Evolutionary conservation across 1,140 invertebrate genomes (phyloP), one percentile per base, ranked within the genome.

Genomic region (Drosophila tsacasi): DNA sequence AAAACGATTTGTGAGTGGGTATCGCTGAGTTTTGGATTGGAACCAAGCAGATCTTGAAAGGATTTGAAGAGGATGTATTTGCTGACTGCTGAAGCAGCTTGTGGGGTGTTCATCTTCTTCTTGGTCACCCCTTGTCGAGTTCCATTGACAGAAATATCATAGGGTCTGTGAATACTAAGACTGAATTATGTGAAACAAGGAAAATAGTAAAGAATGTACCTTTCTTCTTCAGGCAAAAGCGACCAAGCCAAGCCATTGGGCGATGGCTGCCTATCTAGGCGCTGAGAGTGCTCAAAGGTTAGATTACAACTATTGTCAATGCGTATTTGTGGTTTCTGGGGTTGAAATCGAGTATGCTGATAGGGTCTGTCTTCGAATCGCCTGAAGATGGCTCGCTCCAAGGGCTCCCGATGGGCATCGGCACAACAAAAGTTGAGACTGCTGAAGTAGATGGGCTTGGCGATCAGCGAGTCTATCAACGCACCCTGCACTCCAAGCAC

Each of bases 401-500:
- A 93, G 2, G 96, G 94, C 37, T 94, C 93, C 35, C 94, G 60
- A 64, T 94, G 95, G 92, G 96, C 95, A 74, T 95, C 94, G 21
- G 93, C 93, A 12, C 95, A 96, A 62, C 96, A 96, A 91, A 98
- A 95, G 54, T 96, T 95, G 57, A 98, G 94, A 35, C 95, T 94
- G 50, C 93, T 92, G 5, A 99, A 94, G 92, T 95, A 96, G 81
- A 99, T 95, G 21, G 96, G 95, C 67, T 94, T 85, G 2, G 92
- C 61, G 55, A 98, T 93, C 23, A 98, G 93, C 44, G 95, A 89
- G 75, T 95, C 95, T 50, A 98, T 91, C 27, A 98, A 92, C 10
- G 96, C 95, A 42, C 98, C 98, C 93, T 97, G 96, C 42, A 98
- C 89, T 3, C 98, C 98, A 46, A 98, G 79, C 68, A 97, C 93